Base-by-base conservation (phyloP, 2,888 invertebrate genomes). In the Hydropsyche betteni region DNA sequence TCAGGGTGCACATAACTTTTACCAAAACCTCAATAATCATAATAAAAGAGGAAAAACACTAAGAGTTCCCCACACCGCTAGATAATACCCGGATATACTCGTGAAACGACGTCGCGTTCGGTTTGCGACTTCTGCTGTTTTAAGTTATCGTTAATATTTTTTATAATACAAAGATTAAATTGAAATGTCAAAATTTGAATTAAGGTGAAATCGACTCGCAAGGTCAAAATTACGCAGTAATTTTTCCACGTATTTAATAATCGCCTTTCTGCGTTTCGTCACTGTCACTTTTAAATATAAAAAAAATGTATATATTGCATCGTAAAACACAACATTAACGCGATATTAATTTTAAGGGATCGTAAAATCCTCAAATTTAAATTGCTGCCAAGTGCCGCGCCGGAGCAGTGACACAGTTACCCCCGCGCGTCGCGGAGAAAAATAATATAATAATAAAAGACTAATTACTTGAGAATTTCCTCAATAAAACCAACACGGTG, bases 361-460 rank as follows among this genome's bases (percentile, higher is more conserved):
- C 76, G 77, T 79, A 79, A 79, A 79, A 79, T 74, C 75, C 76
- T 76, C 77, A 75, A 79, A 77, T 79, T 76, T 71, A 79, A 77
- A 77, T 77, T 76, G 64, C 77, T 71, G 71, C 71, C 75, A 76
- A 76, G 74, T 75, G 74, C 69, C 74, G 52, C 51, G 55, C 71
- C 61, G 44, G 77, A 74, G 74, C 76, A 69, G 73, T 55, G 58
- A 73, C 68, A 55, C 74, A 64, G 33, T 68, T 68, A 53, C 73
- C 69, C 82, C 81, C 83, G 82, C 33, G 33, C 73, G 55, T 64
- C 69, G 51, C 61, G 73, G 82, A 80, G 83, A 84, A 85, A 86
- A 86, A 87, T 87, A 86, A 87, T 86, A 87, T 85, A 86, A 88
- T 85, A 87, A 88, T 88, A 88, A 87, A 87, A 87, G 85, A 85